These are phyloP conservation scores for Hymenopus coronatus DNA, from an alignment of 2,888 invertebrate genomes.

Conservation along the genomic window DNA sequence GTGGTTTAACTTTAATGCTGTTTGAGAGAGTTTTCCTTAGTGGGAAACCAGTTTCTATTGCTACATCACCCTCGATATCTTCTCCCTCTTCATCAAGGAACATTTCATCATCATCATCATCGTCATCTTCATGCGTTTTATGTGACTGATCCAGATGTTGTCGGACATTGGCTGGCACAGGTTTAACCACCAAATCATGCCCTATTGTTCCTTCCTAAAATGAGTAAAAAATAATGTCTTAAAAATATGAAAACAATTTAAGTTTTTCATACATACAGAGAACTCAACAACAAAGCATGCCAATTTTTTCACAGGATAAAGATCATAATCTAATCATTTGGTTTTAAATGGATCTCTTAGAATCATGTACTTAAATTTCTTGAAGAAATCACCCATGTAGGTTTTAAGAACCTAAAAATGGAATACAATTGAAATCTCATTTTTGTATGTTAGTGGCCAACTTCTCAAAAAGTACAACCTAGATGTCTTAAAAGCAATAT, in stretches of 20 bases:
- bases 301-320: too few species aligned
- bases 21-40: conserved; percentile 15
- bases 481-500: too few species aligned
- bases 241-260: neutral
- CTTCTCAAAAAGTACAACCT: too few species aligned
- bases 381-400: too few species aligned
- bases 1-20: conserved; percentile 37
- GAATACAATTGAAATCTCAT: too few species aligned
- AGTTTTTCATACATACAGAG: too few species aligned
- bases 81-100: conserved; percentile 62
- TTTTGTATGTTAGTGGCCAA: too few species aligned
- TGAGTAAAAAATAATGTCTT: neutral
- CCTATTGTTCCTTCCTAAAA: conserved; percentile 89
- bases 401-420: too few species aligned
- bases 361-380: too few species aligned
- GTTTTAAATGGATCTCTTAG: too few species aligned
- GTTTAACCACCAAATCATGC: conserved; percentile 81
- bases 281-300: too few species aligned
- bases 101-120: conserved; percentile 62
- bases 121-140: neutral
- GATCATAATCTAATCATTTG: too few species aligned
- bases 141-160: conserved; percentile 36
- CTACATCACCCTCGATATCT: conserved; percentile 38
- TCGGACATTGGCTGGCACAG: conserved; percentile 71
- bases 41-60: conserved; percentile 35